Base-by-base conservation (phyloP, 2,113 vertebrate species). In the Neodon shergylaensis region DNA sequence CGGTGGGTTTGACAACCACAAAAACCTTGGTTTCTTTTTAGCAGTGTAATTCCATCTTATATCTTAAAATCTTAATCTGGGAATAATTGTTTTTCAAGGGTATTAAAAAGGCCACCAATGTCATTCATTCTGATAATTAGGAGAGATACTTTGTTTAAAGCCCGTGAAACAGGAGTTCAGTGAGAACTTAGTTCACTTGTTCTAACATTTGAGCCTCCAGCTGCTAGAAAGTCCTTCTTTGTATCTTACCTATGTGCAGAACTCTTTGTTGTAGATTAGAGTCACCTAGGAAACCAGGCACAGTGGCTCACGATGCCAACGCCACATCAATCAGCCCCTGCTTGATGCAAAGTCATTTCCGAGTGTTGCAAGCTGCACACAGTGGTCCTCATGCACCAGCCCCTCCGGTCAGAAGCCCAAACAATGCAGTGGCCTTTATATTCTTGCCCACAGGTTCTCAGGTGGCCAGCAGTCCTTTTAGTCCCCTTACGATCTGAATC, bases 1-100 rank as follows among this genome's bases (percentile, higher is more conserved):
- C 88, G 86, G 65, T 95, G 82, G 88, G 94, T 97, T 98, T 97
- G 97, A 97, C 91, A 93, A 76, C 93, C 91, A 83, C 39, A 95
- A 94, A 17, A 74, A 36, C 33, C 88, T 28, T 28, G 70, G 63
- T 7, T 90, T 85, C 78, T 86, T 79, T 95, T 58, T 72, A 73
- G 54, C 39, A 91, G 3, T 70, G 5, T 31, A 54, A 7, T 92
- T 72, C 88, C 86, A 88, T 47, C 7, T 33, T 93, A 7, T 44
- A 63, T 91, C n/a, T 92, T 83, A 72, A 14, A 42, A 3, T 74
- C 85, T 94, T 92, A 74, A 74, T 83, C 39, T 84, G 78, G 83
- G 73, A 91, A 76, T 58, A 90, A 66, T 39, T 83, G 36, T 44
- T 86, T 47, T 49, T 73, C 82, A 94, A 83, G 47, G 68, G 39